Conservation (phyloP, 2,888 invertebrate genomes). For the Clitarchus hookeri region DNA sequence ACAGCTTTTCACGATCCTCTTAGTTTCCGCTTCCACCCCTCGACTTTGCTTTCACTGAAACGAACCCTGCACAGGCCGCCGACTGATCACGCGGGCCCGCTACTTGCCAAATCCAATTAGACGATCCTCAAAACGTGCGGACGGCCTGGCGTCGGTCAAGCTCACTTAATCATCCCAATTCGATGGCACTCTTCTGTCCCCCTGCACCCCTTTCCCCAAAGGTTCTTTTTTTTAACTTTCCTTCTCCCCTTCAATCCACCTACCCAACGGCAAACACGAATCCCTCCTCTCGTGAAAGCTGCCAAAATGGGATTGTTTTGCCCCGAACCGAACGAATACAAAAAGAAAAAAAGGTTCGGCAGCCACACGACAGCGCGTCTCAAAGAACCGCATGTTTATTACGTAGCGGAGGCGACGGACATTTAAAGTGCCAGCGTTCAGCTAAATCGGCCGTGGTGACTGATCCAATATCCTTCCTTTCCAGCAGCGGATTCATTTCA, state of each 20-base stretch:
- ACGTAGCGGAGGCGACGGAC: neutral
- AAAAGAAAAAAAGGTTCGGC: no score
- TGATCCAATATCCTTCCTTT: neutral
- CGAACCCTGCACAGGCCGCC: neutral
- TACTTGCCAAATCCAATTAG: constrained; percentile 4
- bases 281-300: neutral
- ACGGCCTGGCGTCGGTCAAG: neutral
- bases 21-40: neutral
- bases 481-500: neutral
- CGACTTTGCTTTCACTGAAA: neutral
- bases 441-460: neutral
- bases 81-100: neutral
- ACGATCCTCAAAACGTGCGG: neutral
- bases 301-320: constrained; percentile 11
- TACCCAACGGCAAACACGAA: neutral
- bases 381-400: constrained; percentile 3
- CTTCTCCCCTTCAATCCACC: neutral
- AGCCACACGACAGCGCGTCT: neutral
- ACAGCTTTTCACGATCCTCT: neutral
- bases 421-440: neutral
- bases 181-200: neutral
- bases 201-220: neutral
- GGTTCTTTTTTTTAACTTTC: neutral
- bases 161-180: constrained; percentile 14
- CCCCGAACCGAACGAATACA: neutral